Conservation (phyloP, 2,797 vertebrate genomes). For the Chaetophractus vellerosus region DNA sequence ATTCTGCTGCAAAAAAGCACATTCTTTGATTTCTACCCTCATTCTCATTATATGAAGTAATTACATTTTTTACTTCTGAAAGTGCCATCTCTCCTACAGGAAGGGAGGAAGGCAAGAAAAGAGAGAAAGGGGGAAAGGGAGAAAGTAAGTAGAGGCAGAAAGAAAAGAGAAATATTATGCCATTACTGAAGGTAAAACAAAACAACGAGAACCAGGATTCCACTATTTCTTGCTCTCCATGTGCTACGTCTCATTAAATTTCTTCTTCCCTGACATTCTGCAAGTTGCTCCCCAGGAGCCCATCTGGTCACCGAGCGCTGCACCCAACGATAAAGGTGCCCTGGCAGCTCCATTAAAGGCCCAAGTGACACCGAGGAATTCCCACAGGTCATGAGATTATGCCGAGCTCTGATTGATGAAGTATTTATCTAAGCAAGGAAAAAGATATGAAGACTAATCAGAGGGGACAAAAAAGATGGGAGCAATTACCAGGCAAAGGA, state of each 20-base stretch:
- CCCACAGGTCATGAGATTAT: constrained; percentile 65
- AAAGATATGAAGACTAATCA: constrained; percentile 39
- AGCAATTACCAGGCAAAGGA: constrained; percentile 40
- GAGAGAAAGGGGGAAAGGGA: no score
- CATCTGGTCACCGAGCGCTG: constrained; percentile 69
- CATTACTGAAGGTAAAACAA: neutral
- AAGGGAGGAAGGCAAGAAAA: neutral
- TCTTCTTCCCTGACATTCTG: neutral
- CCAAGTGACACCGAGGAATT: neutral
- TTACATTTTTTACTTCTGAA: neutral
- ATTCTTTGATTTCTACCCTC: neutral
- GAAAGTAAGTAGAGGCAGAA: neutral
- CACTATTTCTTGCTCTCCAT: rapidly evolving
- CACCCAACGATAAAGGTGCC: constrained; percentile 60
- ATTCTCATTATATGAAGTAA: constrained; percentile 9
- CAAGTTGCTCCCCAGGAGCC: neutral
- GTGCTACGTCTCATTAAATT: neutral
- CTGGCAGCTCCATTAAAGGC: constrained; percentile 61
- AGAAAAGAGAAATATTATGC: neutral
- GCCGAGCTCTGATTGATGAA: constrained; percentile 77
- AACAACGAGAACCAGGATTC: neutral
- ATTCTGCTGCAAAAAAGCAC: neutral
- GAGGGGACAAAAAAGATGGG: neutral
- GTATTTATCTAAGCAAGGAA: constrained; percentile 64
- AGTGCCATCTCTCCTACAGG: neutral